phyloP scores from a whole-genome alignment of 1,140 invertebrate genomes.

The Sycobia sp. region DNA sequence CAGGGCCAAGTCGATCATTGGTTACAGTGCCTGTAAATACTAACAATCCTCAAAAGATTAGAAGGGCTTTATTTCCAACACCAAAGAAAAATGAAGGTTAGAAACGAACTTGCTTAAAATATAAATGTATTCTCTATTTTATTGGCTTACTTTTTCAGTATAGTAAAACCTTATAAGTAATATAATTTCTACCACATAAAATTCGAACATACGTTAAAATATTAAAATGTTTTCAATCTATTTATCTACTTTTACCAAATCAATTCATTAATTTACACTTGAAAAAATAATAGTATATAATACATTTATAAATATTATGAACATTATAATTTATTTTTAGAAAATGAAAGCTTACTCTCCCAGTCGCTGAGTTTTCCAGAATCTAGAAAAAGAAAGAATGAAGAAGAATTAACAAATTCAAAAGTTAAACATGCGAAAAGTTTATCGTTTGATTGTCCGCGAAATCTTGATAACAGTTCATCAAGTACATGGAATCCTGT shows the following conservation, averaged over 20 bases:
- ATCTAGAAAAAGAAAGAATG: constrained; percentile 61
- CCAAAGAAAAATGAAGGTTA: constrained; percentile 54
- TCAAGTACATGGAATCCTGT: constrained; percentile 39
- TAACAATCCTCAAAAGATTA: constrained; percentile 58
- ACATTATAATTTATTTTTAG: too few relatives aligned
- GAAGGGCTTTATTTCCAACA: constrained; percentile 66
- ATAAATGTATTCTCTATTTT: not conserved
- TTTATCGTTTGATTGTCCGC: constrained; percentile 64
- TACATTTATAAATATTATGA: not conserved
- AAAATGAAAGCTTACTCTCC: not conserved
- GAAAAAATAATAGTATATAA: not conserved
- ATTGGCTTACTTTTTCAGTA: too few relatives aligned
- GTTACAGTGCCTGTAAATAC: not conserved
- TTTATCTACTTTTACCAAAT: too few relatives aligned
- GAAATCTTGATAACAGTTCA: constrained; percentile 40
- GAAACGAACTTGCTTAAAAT: too few relatives aligned
- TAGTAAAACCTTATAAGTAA: too few relatives aligned
- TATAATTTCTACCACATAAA: too few relatives aligned
- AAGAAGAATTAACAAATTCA: constrained; percentile 61
- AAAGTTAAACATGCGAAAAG: constrained; percentile 65
- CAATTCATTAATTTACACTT: too few relatives aligned
- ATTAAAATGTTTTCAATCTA: too few relatives aligned
- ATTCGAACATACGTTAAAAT: not conserved
- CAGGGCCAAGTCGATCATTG: constrained; percentile 50
- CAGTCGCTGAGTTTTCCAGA: constrained; percentile 39